A percentile compares a stretch with the other conserved stretches of the same genome.
phyloP scores from a whole-genome alignment of 2,888 invertebrate genomes.

The Coleophora flavipennella region DNA sequence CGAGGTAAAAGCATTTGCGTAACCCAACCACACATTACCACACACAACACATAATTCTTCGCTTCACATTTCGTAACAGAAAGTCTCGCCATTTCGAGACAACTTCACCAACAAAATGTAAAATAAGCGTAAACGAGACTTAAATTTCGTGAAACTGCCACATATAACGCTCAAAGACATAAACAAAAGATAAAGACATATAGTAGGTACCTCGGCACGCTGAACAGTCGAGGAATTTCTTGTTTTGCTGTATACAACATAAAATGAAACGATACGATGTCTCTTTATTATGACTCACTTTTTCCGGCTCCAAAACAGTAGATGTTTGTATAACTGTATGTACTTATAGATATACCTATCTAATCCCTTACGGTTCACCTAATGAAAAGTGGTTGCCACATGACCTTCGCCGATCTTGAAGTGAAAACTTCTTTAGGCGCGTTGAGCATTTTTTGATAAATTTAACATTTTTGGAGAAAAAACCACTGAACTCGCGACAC shows the following conservation, averaged over 20 bases:
- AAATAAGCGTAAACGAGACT: slow-evolving; percentile 30
- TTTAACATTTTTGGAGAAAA: no score
- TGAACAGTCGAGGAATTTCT: slow-evolving; percentile 7
- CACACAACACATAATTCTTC: no score
- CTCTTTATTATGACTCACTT: neutral
- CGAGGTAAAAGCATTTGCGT: no score
- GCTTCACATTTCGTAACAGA: no score
- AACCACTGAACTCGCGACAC: no score
- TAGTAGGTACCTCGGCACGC: slow-evolving; percentile 18
- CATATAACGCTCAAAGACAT: slow-evolving; percentile 29
- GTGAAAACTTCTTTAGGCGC: no score
- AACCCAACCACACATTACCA: no score
- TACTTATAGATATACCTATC: neutral
- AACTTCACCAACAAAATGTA: slow-evolving; percentile 19
- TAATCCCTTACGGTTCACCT: neutral
- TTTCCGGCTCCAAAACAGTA: neutral
- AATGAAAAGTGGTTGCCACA: no score
- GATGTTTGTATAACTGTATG: neutral
- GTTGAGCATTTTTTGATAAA: no score
- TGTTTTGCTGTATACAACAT: neutral
- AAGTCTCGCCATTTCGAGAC: no score
- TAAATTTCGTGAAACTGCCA: slow-evolving; percentile 26
- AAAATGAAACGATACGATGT: neutral
- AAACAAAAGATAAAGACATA: slow-evolving; percentile 34
- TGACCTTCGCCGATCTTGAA: no score